Evolutionary conservation across 1,140 invertebrate genomes (phyloP).

Genomic region (Tetramorium simillimum): DNA sequence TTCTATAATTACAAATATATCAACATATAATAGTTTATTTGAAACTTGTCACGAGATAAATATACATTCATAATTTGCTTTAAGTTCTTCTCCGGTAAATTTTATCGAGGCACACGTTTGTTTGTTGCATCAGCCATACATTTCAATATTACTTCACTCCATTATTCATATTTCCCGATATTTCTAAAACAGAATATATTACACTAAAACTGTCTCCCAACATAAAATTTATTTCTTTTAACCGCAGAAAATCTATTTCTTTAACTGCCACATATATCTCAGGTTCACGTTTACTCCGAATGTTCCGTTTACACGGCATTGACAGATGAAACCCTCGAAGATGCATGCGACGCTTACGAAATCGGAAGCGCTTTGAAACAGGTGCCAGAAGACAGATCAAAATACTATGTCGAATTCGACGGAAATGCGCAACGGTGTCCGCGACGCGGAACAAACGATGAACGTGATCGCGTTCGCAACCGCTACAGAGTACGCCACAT

Average conservation of each 20-base stretch:
- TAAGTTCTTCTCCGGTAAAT: neutral
- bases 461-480: constrained; percentile 53
- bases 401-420: constrained; percentile 57
- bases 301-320: constrained; percentile 45
- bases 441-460: constrained; percentile 51
- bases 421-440: neutral
- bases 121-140: neutral
- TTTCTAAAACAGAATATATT: neutral
- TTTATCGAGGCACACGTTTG: neutral
- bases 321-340: constrained; percentile 52
- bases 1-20: neutral
- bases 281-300: constrained; percentile 33
- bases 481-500: constrained; percentile 8
- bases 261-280: constrained; percentile 28
- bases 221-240: constrained; percentile 39
- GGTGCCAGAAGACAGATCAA: constrained; percentile 40
- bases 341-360: constrained; percentile 47
- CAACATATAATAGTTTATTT: neutral
- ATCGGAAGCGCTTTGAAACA: constrained; percentile 50
- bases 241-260: constrained; percentile 29
- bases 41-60: neutral
- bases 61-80: neutral
- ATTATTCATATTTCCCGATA: neutral
- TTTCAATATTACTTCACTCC: neutral
- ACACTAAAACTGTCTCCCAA: neutral